phyloP scores from a whole-genome alignment of 2,888 invertebrate genomes.

The Priocnemis perturbator region DNA sequence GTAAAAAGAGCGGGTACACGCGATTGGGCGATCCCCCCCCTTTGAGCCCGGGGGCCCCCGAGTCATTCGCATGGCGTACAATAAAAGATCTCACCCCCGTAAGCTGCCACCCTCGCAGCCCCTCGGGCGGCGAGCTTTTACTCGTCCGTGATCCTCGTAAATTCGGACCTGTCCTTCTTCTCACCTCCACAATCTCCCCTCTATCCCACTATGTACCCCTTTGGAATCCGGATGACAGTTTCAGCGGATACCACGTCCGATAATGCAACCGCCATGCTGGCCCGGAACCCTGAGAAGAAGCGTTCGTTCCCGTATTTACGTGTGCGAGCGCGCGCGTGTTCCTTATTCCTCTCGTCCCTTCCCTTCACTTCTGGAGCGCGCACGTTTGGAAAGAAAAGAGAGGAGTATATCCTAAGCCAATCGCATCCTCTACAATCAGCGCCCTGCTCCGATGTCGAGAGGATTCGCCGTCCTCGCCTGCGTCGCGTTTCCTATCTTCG shows the following conservation, averaged over 20 bases:
- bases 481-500: not conserved
- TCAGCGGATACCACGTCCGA: not conserved
- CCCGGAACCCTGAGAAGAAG: not conserved
- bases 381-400: not conserved
- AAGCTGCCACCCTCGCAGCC: not conserved
- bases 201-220: conserved; percentile 10
- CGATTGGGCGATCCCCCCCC: not conserved
- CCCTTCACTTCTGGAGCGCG: not conserved
- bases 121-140: conserved; percentile 47
- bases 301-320: too few relatives aligned
- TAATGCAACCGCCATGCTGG: not conserved
- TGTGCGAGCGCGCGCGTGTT: not conserved
- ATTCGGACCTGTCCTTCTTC: conserved; percentile 46
- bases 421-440: conserved; percentile 15
- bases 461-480: not conserved
- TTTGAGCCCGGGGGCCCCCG: conserved; percentile 7
- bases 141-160: conserved; percentile 56
- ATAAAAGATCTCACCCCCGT: conserved; percentile 46
- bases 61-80: conserved; percentile 28
- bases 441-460: not conserved
- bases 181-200: conserved; percentile 17
- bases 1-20: conserved; percentile 7
- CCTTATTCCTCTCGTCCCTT: not conserved
- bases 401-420: conserved; percentile 12
- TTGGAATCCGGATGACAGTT: conserved; percentile 6